These are phyloP conservation scores for Gasterosteus nipponicus DNA, from an alignment of 2,113 vertebrate genomes.

Conservation along the genomic window DNA sequence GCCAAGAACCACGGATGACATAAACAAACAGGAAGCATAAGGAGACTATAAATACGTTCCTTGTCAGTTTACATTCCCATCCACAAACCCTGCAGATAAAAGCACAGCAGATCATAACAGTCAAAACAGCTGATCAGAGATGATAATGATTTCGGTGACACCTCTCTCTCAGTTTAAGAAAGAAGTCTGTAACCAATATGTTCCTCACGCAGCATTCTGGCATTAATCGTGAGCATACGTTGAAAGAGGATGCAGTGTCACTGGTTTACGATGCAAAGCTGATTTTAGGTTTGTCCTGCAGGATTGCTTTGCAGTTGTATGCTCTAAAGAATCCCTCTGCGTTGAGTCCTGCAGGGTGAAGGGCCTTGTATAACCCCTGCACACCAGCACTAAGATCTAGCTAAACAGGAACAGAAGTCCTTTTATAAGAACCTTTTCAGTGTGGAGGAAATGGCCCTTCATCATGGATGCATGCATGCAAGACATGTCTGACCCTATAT, in stretches of 20 bases:
- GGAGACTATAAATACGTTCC: constrained; percentile 22
- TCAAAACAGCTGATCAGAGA: constrained; percentile 34
- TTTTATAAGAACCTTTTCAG: constrained; percentile 33
- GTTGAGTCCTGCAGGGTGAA: neutral
- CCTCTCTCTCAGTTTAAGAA: neutral
- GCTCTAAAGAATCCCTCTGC: neutral
- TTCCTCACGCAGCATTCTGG: neutral
- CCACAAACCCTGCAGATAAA: constrained; percentile 40
- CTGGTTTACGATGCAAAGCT: constrained; percentile 2
- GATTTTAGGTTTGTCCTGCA: neutral
- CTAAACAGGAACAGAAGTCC: constrained; percentile 17
- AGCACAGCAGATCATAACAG: constrained; percentile 41
- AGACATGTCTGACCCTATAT: constrained; percentile 41
- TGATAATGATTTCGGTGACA: constrained; percentile 34
- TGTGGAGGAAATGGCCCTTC: constrained; percentile 31
- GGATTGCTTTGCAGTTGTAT: neutral
- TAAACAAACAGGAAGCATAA: constrained; percentile 49
- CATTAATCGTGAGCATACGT: constrained; percentile 26
- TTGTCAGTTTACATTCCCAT: constrained; percentile 57
- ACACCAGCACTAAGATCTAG: constrained; percentile 5
- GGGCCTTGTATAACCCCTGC: neutral
- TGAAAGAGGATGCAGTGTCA: constrained; percentile 1
- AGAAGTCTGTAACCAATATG: neutral
- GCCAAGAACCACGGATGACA: constrained; percentile 26
- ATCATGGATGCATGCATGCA: constrained; percentile 48